phyloP scores from a whole-genome alignment of 2,888 invertebrate genomes.

The Agrotis ipsilon region DNA sequence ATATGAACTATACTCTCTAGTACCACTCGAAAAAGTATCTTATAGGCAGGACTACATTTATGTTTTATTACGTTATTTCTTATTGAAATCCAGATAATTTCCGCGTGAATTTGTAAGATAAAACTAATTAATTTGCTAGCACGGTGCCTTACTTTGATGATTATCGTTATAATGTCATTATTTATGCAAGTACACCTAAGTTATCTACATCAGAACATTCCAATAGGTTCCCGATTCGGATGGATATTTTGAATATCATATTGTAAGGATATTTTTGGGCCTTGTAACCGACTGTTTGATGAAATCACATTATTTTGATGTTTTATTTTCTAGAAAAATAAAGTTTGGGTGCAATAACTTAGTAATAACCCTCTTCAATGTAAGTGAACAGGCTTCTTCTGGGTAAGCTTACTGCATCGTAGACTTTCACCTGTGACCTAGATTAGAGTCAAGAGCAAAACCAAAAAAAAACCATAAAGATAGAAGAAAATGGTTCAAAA shows the following conservation, averaged over 20 bases:
- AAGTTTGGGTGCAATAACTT: too few relatives aligned
- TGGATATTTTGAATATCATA: slow-evolving; percentile 72
- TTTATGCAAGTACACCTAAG: slow-evolving; percentile 28
- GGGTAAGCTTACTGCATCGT: too few relatives aligned
- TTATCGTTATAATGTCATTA: slow-evolving; percentile 24
- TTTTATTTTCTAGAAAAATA: neutral
- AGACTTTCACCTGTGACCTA: too few relatives aligned
- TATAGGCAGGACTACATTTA: too few relatives aligned
- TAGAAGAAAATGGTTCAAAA: too few relatives aligned
- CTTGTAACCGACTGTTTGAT: slow-evolving; percentile 57
- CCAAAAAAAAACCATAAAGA: too few relatives aligned
- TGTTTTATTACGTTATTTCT: neutral
- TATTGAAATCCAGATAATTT: neutral
- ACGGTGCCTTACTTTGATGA: slow-evolving; percentile 37
- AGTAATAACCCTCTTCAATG: too few relatives aligned
- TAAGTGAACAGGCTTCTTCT: too few relatives aligned
- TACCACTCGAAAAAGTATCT: too few relatives aligned
- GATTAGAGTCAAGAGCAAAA: too few relatives aligned
- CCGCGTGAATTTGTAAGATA: slow-evolving; percentile 7
- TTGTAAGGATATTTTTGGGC: slow-evolving; percentile 50
- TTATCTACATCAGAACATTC: slow-evolving; percentile 76
- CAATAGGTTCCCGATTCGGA: slow-evolving; percentile 78
- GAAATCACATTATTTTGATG: neutral
- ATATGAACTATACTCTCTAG: too few relatives aligned
- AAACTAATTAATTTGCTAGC: slow-evolving; percentile 35